Evolutionary conservation across 2,797 vertebrate genomes (phyloP), one percentile per base, ranked within the genome.

Genomic region (Oreochromis mossambicus): DNA sequence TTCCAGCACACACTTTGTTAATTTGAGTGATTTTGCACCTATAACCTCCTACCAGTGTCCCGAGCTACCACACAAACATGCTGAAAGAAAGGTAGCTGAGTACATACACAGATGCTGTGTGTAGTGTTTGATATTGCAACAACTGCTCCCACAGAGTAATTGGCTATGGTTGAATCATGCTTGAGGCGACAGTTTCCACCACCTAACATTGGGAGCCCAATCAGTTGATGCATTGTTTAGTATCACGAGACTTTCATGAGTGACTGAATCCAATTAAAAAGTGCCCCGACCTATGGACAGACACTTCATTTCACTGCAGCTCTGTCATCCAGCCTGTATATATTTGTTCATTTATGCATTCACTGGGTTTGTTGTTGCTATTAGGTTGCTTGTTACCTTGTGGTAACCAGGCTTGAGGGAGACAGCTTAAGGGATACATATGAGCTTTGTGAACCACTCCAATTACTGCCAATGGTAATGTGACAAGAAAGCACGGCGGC

Each of bases 221-320:
- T 94, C 76, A 89, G 84, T 77, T 38, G 14, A 86, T 77, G 83
- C 78, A 86, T 84, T 87, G 87, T 90, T 89, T 85, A 89, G 85
- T 51, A 85, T 90, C 56, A 85, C 68, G 76, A 88, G 66, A 88
- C 83, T 55, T 91, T 87, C 86, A 90, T 91, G 88, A 89, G 83
- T 81, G 83, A 91, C 83, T 89, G 81, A 85, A 81, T 92, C 89
- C 83, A 94, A 93, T 94, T 91, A 92, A 82, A 93, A 89, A 52
- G 38, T 58, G 81, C 81, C 85, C 55, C 17, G 26, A 19, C 70
- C 70, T 75, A 34, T 56, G 80, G 85, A 82, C 76, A 80, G 50
- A 80, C 46, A 73, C 82, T 89, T 84, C 82, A 77, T 29, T 79
- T 80, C 83, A 77, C 77, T 9, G 61, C 26, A 58, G 68, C 81